Percentiles rank a stretch among this genome's conserved stretches.
Evolutionary conservation across 2,888 invertebrate species (phyloP).

Genomic region (Silvanus unidentatus): DNA sequence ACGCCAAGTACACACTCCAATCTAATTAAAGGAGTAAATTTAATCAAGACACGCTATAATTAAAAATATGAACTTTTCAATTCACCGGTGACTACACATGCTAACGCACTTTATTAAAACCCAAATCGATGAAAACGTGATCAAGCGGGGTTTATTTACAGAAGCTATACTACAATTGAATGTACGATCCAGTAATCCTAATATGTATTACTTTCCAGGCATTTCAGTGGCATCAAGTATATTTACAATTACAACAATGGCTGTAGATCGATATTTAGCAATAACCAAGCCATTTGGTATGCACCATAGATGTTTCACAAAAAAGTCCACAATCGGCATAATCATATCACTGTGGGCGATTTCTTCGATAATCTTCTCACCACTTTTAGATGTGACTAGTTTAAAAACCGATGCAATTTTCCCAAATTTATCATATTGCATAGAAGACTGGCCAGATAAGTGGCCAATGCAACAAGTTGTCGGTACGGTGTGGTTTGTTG

Average conservation of each 20-base stretch:
- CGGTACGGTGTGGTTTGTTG: slow-evolving; percentile 63
- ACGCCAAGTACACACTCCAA: too few species aligned
- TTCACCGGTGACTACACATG: too few species aligned
- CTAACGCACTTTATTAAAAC: too few species aligned
- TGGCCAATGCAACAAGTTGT: slow-evolving; percentile 55
- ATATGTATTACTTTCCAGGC: slow-evolving; percentile 48
- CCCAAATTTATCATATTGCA: slow-evolving; percentile 50
- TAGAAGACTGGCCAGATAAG: slow-evolving; percentile 56
- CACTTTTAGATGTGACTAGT: slow-evolving; percentile 47
- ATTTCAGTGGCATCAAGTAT: slow-evolving; percentile 74
- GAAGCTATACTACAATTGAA: too few species aligned
- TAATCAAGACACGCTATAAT: too few species aligned
- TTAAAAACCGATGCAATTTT: slow-evolving; percentile 10
- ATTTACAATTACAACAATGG: slow-evolving; percentile 75
- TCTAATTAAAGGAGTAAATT: too few species aligned
- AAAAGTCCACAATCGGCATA: slow-evolving; percentile 58
- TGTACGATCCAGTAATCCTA: too few species aligned
- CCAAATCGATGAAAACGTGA: too few species aligned
- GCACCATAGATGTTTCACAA: slow-evolving; percentile 63
- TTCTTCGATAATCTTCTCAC: slow-evolving; percentile 62
- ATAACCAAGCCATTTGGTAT: slow-evolving; percentile 69
- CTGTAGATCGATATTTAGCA: slow-evolving; percentile 68
- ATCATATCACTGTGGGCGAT: slow-evolving; percentile 62
- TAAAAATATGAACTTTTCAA: too few species aligned
- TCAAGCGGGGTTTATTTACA: too few species aligned